phyloP scores from a whole-genome alignment of 2,113 vertebrate genomes.

The Hystrix brachyura region DNA sequence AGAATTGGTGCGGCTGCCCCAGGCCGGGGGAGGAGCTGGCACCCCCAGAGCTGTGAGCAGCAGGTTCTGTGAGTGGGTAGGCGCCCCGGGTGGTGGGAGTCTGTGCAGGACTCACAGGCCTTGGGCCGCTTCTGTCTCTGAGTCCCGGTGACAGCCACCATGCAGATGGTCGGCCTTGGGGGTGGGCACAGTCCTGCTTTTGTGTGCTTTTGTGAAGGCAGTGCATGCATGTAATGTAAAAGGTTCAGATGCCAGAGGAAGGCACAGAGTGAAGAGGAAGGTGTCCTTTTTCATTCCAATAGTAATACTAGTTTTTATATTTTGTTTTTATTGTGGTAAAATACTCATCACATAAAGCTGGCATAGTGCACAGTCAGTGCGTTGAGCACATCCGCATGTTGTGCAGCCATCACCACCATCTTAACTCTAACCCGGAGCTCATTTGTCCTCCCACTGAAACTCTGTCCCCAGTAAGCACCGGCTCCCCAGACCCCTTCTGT shows the following conservation, averaged over 20 bases:
- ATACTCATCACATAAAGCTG: neutral
- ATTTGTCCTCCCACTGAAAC: neutral
- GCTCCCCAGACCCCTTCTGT: rapidly evolving
- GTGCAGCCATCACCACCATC: neutral
- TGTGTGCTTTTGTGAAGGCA: neutral
- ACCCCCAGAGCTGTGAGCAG: neutral
- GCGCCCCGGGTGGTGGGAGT: neutral
- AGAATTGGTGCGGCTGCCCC: rapidly evolving
- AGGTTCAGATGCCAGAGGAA: neutral
- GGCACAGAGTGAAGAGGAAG: neutral
- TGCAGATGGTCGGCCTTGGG: rapidly evolving
- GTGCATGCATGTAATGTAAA: rapidly evolving
- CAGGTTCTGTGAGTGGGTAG: neutral
- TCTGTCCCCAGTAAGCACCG: neutral
- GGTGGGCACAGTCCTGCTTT: neutral
- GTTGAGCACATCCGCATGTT: too few species aligned
- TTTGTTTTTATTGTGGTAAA: neutral
- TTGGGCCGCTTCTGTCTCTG: neutral
- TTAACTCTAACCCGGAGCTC: too few species aligned
- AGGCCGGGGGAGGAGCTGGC: neutral
- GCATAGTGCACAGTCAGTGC: too few species aligned
- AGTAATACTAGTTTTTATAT: neutral
- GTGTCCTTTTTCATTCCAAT: neutral
- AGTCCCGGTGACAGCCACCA: neutral
- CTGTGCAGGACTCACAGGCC: neutral